Evolutionary conservation across 2,113 vertebrate species (phyloP).

Genomic region (Cottus gobio): DNA sequence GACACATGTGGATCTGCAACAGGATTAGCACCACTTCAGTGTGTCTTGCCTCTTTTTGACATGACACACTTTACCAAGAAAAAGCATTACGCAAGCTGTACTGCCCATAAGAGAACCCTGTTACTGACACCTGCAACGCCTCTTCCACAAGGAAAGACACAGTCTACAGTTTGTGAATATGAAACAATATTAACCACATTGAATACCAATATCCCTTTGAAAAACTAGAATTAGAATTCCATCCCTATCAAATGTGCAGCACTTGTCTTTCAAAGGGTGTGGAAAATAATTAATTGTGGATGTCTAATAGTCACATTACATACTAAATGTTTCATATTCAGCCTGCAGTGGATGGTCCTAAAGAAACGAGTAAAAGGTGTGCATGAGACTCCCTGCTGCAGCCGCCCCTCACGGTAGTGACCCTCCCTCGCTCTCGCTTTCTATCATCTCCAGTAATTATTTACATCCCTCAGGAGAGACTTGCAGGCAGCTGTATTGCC

Average conservation of each 20-base stretch:
- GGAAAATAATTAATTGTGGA: background rate
- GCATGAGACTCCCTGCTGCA: background rate
- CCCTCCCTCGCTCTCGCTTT: constrained; percentile 28
- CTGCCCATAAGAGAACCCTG: background rate
- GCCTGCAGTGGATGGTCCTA: background rate
- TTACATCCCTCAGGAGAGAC: constrained; percentile 47
- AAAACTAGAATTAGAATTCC: background rate
- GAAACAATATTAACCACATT: too few species aligned
- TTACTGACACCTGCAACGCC: background rate
- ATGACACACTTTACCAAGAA: background rate
- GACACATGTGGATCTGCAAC: background rate
- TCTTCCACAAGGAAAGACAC: background rate
- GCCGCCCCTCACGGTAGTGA: background rate
- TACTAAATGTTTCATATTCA: background rate
- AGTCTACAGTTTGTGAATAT: background rate
- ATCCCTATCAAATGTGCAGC: background rate
- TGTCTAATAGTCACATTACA: background rate
- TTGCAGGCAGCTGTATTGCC: constrained; percentile 35
- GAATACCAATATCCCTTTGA: background rate
- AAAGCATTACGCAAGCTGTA: background rate
- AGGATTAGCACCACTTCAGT: background rate
- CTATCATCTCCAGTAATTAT: constrained; percentile 58
- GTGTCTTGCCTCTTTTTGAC: background rate
- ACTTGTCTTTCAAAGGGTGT: background rate
- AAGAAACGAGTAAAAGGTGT: background rate